These are phyloP conservation scores for Prionailurus viverrinus DNA, from an alignment of 2,113 vertebrate genomes.

Conservation along the genomic window DNA sequence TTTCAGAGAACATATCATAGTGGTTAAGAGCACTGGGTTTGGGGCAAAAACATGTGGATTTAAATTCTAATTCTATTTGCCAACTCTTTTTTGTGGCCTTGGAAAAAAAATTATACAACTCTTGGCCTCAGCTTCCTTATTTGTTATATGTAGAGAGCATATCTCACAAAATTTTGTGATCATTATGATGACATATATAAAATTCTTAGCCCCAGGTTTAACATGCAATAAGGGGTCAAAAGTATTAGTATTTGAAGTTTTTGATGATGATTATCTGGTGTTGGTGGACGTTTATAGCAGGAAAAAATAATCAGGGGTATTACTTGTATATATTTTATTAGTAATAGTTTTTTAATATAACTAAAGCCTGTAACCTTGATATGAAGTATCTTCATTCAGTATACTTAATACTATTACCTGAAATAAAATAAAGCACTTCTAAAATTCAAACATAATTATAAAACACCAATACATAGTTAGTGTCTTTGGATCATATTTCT, in stretches of 20 bases:
- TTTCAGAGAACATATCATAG: neutral
- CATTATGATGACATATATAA: neutral
- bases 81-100: neutral
- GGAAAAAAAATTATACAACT: neutral
- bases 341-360: neutral
- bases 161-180: neutral
- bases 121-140: neutral
- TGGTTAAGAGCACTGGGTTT: neutral
- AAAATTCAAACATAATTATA: slow-evolving; percentile 10
- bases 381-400: neutral
- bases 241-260: neutral
- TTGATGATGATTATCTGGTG: neutral
- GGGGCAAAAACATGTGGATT: neutral
- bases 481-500: slow-evolving; percentile 10
- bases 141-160: neutral
- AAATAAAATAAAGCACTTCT: neutral
- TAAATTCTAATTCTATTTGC: neutral
- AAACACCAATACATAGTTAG: neutral
- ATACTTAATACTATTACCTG: neutral
- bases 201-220: neutral
- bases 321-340: neutral
- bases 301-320: neutral
- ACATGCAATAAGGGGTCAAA: neutral
- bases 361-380: neutral
- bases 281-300: neutral